Evolutionary conservation across 2,888 invertebrate species (phyloP).

Genomic region (Adela reaumurella): DNA sequence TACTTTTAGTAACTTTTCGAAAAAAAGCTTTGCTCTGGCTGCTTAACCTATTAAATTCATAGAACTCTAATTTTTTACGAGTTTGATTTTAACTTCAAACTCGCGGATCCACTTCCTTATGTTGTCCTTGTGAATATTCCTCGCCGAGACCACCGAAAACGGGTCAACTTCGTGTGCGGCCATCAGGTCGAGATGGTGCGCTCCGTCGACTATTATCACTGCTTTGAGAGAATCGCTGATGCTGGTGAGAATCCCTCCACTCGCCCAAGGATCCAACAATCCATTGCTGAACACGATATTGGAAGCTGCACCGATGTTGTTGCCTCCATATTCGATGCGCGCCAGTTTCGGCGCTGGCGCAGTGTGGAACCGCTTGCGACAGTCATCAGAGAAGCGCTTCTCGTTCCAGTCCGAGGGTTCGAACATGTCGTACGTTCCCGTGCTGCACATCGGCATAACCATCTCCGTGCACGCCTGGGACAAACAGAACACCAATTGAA

Average conservation of each 20-base stretch:
- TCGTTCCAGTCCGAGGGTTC: slow-evolving; percentile 72
- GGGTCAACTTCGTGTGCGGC: slow-evolving; percentile 62
- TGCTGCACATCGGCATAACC: slow-evolving; percentile 91
- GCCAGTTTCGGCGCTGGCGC: slow-evolving; percentile 65
- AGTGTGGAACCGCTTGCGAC: slow-evolving; percentile 66
- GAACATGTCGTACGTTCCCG: slow-evolving; percentile 80
- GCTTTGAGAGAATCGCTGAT: slow-evolving; percentile 63
- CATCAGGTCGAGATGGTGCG: slow-evolving; percentile 84
- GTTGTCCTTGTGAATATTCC: slow-evolving; percentile 58
- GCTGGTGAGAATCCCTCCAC: slow-evolving; percentile 74
- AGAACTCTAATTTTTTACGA: neutral
- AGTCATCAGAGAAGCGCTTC: slow-evolving; percentile 60
- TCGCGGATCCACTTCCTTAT: slow-evolving; percentile 59
- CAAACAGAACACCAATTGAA: no score
- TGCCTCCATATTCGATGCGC: slow-evolving; percentile 76
- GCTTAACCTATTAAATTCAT: neutral
- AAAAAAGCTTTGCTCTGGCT: no score
- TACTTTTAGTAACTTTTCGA: neutral
- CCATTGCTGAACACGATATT: slow-evolving; percentile 84
- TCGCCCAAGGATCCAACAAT: slow-evolving; percentile 82
- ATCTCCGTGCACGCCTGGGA: slow-evolving; percentile 89
- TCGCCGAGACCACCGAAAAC: slow-evolving; percentile 57
- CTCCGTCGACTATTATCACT: slow-evolving; percentile 75
- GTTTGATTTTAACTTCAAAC: slow-evolving; percentile 12
- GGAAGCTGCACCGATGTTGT: slow-evolving; percentile 61